phyloP scores from a whole-genome alignment of 2,888 invertebrate species.

The Phymatocera aterrima region DNA sequence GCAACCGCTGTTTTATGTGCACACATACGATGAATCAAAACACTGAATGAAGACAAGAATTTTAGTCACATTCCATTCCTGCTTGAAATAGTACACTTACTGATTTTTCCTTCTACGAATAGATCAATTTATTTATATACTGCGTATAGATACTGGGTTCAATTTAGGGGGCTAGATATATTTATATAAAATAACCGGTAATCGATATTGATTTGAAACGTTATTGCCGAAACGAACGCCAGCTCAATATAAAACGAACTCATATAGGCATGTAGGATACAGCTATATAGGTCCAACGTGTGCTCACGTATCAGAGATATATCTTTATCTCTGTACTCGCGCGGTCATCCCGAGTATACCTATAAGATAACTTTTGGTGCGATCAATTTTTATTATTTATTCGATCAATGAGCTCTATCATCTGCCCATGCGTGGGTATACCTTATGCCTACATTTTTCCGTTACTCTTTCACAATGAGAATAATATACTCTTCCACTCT shows the following conservation, averaged over 20 bases:
- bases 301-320: conserved; percentile 20
- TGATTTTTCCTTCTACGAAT: too few species aligned
- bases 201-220: conserved; percentile 38
- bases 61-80: too few species aligned
- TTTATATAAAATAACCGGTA: conserved; percentile 32
- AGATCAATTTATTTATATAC: neutral
- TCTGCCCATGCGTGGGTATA: neutral
- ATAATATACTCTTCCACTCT: neutral
- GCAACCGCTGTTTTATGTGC: neutral
- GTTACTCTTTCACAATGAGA: neutral
- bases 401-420: conserved; percentile 2
- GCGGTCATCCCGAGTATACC: conserved; percentile 10
- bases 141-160: neutral
- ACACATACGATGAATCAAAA: neutral
- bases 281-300: neutral
- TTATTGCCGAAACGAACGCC: conserved; percentile 41
- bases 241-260: conserved; percentile 27
- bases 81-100: too few species aligned
- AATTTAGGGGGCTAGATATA: conserved; percentile 30
- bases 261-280: neutral
- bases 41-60: too few species aligned
- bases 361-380: neutral
- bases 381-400: conserved; percentile 24
- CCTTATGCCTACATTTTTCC: neutral
- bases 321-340: conserved; percentile 19